A percentile compares a stretch with the other conserved stretches of the same genome.
Conservation (phyloP, 2,113 vertebrate species). For the Lynx canadensis region DNA sequence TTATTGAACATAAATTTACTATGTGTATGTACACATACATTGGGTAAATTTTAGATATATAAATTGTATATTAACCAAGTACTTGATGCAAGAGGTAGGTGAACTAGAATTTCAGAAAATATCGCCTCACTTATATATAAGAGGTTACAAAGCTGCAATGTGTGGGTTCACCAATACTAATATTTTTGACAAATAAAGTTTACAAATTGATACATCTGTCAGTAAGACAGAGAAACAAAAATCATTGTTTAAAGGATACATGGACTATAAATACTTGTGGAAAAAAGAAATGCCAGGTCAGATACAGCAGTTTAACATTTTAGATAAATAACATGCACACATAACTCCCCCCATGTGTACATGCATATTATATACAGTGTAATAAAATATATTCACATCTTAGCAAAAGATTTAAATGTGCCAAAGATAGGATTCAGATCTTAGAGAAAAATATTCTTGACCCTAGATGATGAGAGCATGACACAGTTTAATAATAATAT, state of each 20-base stretch:
- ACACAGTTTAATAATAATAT: neutral
- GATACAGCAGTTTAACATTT: neutral
- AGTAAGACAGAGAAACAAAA: neutral
- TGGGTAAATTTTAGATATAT: neutral
- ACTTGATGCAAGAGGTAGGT: neutral
- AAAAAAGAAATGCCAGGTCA: neutral
- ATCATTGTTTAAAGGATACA: neutral
- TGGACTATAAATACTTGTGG: neutral
- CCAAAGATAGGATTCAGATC: neutral
- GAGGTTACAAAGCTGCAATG: neutral
- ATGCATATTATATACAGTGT: neutral
- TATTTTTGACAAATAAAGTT: neutral
- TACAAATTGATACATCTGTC: neutral
- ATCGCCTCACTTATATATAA: neutral
- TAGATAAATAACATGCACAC: neutral
- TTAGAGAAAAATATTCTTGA: neutral
- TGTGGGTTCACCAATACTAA: neutral
- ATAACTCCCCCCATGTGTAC: neutral
- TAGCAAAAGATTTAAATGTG: neutral
- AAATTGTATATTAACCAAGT: neutral
- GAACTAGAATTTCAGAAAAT: neutral
- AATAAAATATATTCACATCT: neutral
- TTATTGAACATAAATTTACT: neutral
- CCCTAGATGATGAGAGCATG: neutral
- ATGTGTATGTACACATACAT: neutral